Evolutionary conservation across 2,797 vertebrate genomes (phyloP), one percentile per base, ranked within the genome.

Genomic region (Propithecus perrieri): DNA sequence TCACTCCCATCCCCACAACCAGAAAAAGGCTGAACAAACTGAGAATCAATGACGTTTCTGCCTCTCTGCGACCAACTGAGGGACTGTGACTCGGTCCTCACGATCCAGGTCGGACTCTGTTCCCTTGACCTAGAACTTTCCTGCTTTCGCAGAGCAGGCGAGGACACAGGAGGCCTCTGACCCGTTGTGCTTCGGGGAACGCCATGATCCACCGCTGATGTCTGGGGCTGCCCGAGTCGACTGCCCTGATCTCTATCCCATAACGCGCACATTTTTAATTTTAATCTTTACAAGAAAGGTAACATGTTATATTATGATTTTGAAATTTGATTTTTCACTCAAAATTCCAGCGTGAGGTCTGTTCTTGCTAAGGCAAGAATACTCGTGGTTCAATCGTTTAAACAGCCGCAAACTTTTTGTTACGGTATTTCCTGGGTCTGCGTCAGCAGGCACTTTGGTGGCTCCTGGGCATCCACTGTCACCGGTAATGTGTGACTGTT

Each of bases 401-500:
- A 28, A 61, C 69, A 2, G 9, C 59, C 0, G 10, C 17, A 9
- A 67, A 35, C 15, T n/a, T 17, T 18, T 71, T 53, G 11, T 50
- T 50, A 7, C 1, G 10, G 20, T 5, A 41, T n/a, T 59, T 20
- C 2, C 1, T 22, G 26, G 0, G 10, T 46, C 10, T 35, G 50
- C 67, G 5, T 24, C 0, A 1, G 13, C 0, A 3, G 30, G 20
- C n/a, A 5, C 9, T 13, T 13, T 0, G 63, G 18, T 10, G 7
- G 50, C 28, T 20, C 10, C 55, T 4, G 1, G 3, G 4, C 3
- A 1, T 28, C 26, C 46, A 18, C 63, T 2, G 38, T 26, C 13
- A 41, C 53, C 3, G 0, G 33, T 1, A 6, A 0, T 1, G 7
- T 17, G 72, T 0, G 57, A 17, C 2, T 0, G 0, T 0, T 2